Evolutionary conservation across 2,888 invertebrate genomes (phyloP).

Genomic region (Entomobrya proxima): DNA sequence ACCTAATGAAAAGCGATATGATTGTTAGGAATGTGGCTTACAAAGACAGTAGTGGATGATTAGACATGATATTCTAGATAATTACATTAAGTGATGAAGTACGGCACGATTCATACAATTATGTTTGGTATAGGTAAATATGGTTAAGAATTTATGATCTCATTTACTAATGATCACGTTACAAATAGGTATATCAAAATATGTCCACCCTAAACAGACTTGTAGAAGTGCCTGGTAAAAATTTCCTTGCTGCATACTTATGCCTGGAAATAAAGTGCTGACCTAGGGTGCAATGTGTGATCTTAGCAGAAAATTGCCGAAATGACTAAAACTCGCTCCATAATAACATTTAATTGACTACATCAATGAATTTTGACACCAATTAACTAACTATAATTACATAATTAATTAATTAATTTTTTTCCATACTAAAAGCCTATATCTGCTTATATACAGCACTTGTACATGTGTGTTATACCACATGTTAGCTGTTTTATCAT

Average conservation of each 20-base stretch:
- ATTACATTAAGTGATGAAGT: not conserved
- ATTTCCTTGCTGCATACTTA: no score
- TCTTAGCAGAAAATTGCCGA: no score
- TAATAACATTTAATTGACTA: no score
- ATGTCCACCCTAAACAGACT: not conserved
- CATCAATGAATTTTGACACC: no score
- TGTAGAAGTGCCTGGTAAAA: no score
- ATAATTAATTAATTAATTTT: not conserved
- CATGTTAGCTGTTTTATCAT: no score
- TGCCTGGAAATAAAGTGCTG: no score
- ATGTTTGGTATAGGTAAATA: not conserved
- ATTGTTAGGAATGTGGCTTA: not conserved
- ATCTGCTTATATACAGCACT: no score
- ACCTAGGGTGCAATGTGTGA: no score
- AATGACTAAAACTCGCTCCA: no score
- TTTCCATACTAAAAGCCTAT: not conserved
- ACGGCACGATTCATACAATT: constrained; percentile 13
- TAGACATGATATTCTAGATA: not conserved
- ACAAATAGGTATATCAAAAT: not conserved
- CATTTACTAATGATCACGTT: constrained; percentile 50
- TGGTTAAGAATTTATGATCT: constrained; percentile 24
- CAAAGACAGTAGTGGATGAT: not conserved
- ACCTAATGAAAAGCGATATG: not conserved
- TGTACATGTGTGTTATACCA: no score
- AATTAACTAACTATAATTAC: no score